These are phyloP conservation scores for Aspidiotus destructor DNA, from an alignment of 2,888 invertebrate species.

Conservation along the genomic window DNA sequence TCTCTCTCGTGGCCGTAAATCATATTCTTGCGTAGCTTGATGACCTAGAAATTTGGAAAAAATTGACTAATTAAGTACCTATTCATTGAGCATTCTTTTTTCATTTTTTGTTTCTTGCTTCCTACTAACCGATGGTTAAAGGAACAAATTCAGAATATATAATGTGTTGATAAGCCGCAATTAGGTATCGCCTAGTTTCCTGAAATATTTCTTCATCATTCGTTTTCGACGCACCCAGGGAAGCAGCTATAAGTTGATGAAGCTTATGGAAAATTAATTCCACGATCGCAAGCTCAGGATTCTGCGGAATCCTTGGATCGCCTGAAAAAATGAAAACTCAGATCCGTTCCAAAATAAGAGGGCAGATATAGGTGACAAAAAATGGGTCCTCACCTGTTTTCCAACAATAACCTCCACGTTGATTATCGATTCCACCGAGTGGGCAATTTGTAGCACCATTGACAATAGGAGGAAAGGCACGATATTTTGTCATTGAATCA, in stretches of 20 bases:
- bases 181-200: slow-evolving; percentile 61
- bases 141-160: slow-evolving; percentile 73
- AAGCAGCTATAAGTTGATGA: slow-evolving; percentile 64
- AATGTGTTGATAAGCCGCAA: slow-evolving; percentile 68
- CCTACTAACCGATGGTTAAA: slow-evolving; percentile 46
- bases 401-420: slow-evolving; percentile 14
- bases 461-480: slow-evolving; percentile 9
- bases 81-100: too few species aligned
- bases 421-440: slow-evolving; percentile 4
- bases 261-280: slow-evolving; percentile 67
- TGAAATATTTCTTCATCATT: slow-evolving; percentile 61
- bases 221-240: slow-evolving; percentile 55
- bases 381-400: slow-evolving; percentile 6
- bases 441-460: slow-evolving; percentile 3
- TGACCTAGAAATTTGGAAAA: too few species aligned
- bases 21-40: too few species aligned
- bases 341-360: neutral
- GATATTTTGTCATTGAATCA: neutral
- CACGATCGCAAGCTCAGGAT: slow-evolving; percentile 60
- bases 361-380: neutral
- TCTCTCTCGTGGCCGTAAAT: too few species aligned
- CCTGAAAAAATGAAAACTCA: slow-evolving; percentile 47
- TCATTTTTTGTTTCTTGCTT: too few species aligned
- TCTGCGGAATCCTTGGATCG: slow-evolving; percentile 66
- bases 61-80: too few species aligned